Conservation (phyloP, 2,113 vertebrate species). For the Egretta garzetta region DNA sequence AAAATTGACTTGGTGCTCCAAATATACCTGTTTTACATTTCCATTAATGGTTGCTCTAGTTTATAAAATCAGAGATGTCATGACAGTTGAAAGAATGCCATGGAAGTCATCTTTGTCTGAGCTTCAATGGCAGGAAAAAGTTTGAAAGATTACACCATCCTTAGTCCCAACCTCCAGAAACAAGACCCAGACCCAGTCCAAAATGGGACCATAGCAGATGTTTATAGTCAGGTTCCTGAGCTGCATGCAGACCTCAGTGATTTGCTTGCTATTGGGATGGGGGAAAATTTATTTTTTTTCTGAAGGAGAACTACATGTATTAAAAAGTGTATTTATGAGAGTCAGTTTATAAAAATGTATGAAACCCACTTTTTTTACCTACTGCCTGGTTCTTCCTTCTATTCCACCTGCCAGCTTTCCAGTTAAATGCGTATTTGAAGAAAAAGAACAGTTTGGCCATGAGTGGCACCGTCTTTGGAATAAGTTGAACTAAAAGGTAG, state of each 20-base stretch:
- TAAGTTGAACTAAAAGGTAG: background rate
- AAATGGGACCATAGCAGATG: background rate
- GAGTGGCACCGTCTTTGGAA: background rate
- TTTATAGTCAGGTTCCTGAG: background rate
- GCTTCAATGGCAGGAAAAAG: background rate
- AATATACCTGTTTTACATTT: background rate
- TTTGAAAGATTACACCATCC: background rate
- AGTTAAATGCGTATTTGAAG: background rate
- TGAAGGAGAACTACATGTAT: background rate
- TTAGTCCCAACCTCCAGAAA: background rate
- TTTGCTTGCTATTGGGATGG: background rate
- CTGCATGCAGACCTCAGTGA: background rate
- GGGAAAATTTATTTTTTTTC: background rate
- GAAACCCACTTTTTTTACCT: background rate
- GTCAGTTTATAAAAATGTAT: background rate
- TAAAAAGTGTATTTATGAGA: background rate
- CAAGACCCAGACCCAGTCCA: background rate
- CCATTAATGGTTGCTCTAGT: background rate
- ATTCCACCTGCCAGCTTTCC: background rate
- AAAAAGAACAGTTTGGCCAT: background rate
- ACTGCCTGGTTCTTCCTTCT: background rate
- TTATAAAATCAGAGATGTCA: background rate
- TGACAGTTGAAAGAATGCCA: fast-evolving
- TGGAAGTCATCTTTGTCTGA: background rate
- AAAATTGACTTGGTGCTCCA: background rate